phyloP scores from a whole-genome alignment of 2,113 vertebrate genomes.

The Esox niger region DNA sequence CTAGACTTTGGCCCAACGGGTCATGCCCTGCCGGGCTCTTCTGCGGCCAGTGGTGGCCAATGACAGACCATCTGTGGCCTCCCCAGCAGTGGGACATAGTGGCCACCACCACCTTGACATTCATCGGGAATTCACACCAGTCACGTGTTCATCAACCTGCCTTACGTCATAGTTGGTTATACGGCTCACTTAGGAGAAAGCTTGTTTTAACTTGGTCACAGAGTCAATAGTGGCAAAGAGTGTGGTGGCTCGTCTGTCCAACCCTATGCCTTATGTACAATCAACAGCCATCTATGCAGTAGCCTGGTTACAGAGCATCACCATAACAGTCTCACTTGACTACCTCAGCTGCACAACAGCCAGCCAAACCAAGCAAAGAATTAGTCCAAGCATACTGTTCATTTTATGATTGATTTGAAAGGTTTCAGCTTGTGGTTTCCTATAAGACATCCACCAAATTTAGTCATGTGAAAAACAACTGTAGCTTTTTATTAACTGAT shows the following conservation, averaged over 20 bases:
- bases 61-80: conserved; percentile 21
- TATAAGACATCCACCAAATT: not conserved
- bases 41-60: conserved; percentile 21
- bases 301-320: conserved; percentile 21
- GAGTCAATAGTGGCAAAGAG: too few species aligned
- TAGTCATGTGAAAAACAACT: conserved; percentile 16
- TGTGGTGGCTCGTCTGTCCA: too few species aligned
- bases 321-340: conserved; percentile 24
- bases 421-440: not conserved
- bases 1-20: conserved; percentile 24
- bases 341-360: conserved; percentile 42
- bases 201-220: too few species aligned
- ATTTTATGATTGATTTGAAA: too few species aligned
- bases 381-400: not conserved
- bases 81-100: conserved; percentile 5
- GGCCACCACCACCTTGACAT: not conserved
- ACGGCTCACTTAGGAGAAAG: too few species aligned
- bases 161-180: too few species aligned
- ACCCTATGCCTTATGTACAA: too few species aligned
- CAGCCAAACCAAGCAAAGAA: conserved; percentile 11
- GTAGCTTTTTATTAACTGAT: conserved; percentile 21
- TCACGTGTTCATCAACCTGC: not conserved
- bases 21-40: not conserved
- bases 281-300: not conserved
- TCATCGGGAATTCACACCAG: not conserved